A percentile compares a stretch with the other conserved stretches of the same genome.
phyloP scores from a whole-genome alignment of 2,113 vertebrate species.

The Pachyramphus minor region DNA sequence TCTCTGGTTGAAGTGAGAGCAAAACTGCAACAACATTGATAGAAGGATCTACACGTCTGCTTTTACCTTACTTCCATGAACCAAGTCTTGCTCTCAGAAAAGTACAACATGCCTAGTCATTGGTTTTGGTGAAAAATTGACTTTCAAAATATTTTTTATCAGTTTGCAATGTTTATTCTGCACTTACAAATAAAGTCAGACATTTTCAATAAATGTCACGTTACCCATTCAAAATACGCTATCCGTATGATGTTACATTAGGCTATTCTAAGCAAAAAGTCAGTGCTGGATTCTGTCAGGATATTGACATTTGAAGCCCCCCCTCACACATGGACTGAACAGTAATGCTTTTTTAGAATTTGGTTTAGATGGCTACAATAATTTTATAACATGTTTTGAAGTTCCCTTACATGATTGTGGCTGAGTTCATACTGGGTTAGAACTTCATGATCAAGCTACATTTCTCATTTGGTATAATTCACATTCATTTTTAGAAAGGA shows the following conservation, averaged over 20 bases:
- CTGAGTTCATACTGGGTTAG: background rate
- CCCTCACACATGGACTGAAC: rapidly evolving
- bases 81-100: background rate
- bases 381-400: background rate
- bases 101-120: background rate
- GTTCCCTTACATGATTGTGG: background rate
- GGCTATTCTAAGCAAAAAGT: background rate
- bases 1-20: background rate
- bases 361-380: background rate
- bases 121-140: background rate
- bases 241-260: background rate
- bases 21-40: background rate
- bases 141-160: background rate
- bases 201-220: background rate
- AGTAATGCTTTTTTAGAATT: background rate
- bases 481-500: background rate
- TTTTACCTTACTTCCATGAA: background rate
- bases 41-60: background rate
- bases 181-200: background rate
- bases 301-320: background rate
- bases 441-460: background rate
- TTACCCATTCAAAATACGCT: background rate
- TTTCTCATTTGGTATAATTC: background rate
- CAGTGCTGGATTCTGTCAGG: background rate
- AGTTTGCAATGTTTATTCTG: background rate